phyloP scores from a whole-genome alignment of 1,140 invertebrate species.

The Scaptomyza graminum region DNA sequence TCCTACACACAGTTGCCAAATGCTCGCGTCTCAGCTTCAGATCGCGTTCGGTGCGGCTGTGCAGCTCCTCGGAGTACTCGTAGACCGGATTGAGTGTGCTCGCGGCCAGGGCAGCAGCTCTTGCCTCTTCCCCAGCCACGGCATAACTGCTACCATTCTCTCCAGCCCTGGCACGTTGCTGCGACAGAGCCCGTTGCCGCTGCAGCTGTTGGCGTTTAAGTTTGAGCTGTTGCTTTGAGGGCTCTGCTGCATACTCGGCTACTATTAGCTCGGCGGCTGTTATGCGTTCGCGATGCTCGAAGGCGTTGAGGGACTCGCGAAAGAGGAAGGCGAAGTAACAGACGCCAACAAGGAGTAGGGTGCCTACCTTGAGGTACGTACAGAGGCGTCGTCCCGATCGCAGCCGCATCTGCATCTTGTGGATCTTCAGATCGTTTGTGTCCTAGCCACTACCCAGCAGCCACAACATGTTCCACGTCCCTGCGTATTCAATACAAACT shows the following conservation, averaged over 20 bases:
- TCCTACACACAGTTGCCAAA: slow-evolving; percentile 62
- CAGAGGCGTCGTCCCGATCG: slow-evolving; percentile 72
- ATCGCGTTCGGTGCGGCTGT: slow-evolving; percentile 75
- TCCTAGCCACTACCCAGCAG: slow-evolving; percentile 4
- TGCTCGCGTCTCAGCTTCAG: slow-evolving; percentile 59
- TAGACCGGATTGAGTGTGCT: slow-evolving; percentile 82
- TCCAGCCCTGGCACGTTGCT: slow-evolving; percentile 22
- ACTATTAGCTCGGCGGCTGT: slow-evolving; percentile 47
- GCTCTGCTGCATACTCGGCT: slow-evolving; percentile 43
- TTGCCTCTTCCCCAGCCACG: background rate
- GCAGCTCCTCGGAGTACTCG: slow-evolving; percentile 81
- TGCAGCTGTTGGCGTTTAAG: slow-evolving; percentile 58
- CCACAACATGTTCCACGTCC: slow-evolving; percentile 47
- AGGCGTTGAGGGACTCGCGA: slow-evolving; percentile 78
- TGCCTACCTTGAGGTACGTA: slow-evolving; percentile 74
- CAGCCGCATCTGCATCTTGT: slow-evolving; percentile 70
- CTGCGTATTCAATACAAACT: background rate
- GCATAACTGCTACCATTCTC: slow-evolving; percentile 22
- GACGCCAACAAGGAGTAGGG: slow-evolving; percentile 64
- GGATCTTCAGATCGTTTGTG: slow-evolving; percentile 7
- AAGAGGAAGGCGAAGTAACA: slow-evolving; percentile 80
- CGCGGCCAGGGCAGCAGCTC: background rate
- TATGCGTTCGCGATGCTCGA: slow-evolving; percentile 65
- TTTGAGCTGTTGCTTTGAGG: slow-evolving; percentile 64
- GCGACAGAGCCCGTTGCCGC: slow-evolving; percentile 49